Evolutionary conservation across 1,140 invertebrate genomes (phyloP).

Genomic region (Mesaphorura yosii): DNA sequence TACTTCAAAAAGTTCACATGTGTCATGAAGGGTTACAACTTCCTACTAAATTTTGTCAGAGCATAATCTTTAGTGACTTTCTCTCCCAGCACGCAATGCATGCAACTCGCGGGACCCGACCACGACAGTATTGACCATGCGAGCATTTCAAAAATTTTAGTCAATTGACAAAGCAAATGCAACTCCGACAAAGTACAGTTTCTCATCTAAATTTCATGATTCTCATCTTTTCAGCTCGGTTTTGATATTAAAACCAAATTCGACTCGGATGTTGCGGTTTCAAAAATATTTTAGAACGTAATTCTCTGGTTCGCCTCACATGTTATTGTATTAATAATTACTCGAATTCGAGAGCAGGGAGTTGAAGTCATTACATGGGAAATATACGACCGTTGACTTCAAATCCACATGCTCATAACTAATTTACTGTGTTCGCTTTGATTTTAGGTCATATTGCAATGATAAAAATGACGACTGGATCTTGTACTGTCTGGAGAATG

Average conservation of each 20-base stretch:
- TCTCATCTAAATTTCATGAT: too few species aligned
- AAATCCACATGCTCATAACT: neutral
- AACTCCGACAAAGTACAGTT: too few species aligned
- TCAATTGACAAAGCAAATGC: too few species aligned
- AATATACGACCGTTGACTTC: neutral
- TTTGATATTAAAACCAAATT: neutral
- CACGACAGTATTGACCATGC: too few species aligned
- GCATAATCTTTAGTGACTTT: too few species aligned
- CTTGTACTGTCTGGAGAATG: slow-evolving; percentile 19
- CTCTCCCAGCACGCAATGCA: too few species aligned
- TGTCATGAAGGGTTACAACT: too few species aligned
- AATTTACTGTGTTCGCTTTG: neutral
- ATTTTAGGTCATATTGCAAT: slow-evolving; percentile 18
- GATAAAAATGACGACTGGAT: slow-evolving; percentile 28
- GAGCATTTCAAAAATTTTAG: too few species aligned
- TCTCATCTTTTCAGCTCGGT: too few species aligned
- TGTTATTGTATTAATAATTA: neutral
- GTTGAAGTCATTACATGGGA: neutral
- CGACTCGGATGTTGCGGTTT: neutral
- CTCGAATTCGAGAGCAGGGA: neutral
- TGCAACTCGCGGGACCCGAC: too few species aligned
- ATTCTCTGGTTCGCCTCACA: neutral
- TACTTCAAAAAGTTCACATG: too few species aligned
- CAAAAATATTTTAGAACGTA: neutral
- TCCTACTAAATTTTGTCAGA: too few species aligned